Evolutionary conservation across 2,888 invertebrate genomes (phyloP).

Genomic region (Cheilosia soror): DNA sequence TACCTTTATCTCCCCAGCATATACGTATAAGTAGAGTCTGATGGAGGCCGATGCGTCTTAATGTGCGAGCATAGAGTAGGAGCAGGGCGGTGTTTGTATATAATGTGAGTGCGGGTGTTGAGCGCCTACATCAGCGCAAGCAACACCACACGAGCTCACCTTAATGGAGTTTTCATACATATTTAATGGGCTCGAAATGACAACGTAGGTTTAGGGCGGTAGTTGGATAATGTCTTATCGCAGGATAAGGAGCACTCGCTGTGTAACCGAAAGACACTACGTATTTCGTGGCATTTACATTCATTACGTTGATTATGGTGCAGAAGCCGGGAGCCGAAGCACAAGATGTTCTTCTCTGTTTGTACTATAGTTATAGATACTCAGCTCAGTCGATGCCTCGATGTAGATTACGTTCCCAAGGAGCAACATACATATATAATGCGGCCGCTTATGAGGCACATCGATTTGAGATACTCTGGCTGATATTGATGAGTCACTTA

Average conservation of each 20-base stretch:
- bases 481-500: constrained; percentile 52
- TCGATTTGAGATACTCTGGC: constrained; percentile 31
- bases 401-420: constrained; percentile 39
- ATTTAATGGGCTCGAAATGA: constrained; percentile 72
- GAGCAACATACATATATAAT: neutral
- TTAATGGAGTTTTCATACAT: constrained; percentile 75
- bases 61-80: neutral
- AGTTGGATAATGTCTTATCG: constrained; percentile 70
- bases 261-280: constrained; percentile 45
- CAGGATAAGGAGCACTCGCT: constrained; percentile 64
- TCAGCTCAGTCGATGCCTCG: constrained; percentile 50
- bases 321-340: constrained; percentile 47
- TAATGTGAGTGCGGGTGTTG: neutral
- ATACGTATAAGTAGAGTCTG: constrained; percentile 20
- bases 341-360: constrained; percentile 63
- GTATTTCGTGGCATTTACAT: constrained; percentile 57
- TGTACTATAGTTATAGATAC: constrained; percentile 9
- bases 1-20: constrained; percentile 36
- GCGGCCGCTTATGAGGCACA: neutral
- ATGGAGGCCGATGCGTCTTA: constrained; percentile 46
- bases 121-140: constrained; percentile 20
- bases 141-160: constrained; percentile 45
- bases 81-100: neutral
- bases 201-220: constrained; percentile 66
- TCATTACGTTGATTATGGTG: constrained; percentile 68